Conservation (phyloP, 2,113 vertebrate genomes). For the Crotalus horridus region DNA sequence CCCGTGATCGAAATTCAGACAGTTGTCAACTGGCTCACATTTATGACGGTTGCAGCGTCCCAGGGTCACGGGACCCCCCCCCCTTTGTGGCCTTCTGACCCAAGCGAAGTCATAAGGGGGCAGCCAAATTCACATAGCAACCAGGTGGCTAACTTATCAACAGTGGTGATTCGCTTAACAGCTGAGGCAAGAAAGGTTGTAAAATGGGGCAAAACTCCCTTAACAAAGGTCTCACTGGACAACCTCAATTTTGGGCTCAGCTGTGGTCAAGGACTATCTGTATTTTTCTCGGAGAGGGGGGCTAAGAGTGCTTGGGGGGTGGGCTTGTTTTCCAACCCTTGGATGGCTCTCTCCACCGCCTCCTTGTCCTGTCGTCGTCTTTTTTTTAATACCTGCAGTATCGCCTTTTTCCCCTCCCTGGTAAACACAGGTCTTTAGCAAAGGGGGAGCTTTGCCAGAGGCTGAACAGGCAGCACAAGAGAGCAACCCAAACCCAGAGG, state of each 20-base stretch:
- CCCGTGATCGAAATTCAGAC: not conserved
- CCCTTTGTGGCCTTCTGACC: not conserved
- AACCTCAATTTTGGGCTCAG: not conserved
- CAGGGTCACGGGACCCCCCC: not conserved
- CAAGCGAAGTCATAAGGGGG: not conserved
- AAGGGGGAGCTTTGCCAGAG: not conserved
- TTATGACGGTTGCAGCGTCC: not conserved
- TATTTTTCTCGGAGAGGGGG: not conserved
- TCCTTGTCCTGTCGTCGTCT: constrained; percentile 62
- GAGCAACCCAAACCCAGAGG: not conserved
- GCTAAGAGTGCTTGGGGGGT: not conserved
- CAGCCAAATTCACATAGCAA: not conserved
- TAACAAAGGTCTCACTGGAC: not conserved
- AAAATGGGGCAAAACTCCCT: not conserved
- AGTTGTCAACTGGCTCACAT: too few relatives aligned
- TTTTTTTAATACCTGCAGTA: constrained; percentile 59
- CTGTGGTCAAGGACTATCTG: not conserved
- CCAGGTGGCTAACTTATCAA: too few relatives aligned
- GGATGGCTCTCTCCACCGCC: constrained; percentile 31
- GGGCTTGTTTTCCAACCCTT: not conserved
- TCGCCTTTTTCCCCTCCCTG: constrained; percentile 64
- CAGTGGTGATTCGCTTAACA: not conserved
- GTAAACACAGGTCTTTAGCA: constrained; percentile 65
- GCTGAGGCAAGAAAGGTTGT: not conserved
- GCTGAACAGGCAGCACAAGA: not conserved